Conservation (phyloP, 2,888 invertebrate genomes). For the Drosophila leonis region DNA sequence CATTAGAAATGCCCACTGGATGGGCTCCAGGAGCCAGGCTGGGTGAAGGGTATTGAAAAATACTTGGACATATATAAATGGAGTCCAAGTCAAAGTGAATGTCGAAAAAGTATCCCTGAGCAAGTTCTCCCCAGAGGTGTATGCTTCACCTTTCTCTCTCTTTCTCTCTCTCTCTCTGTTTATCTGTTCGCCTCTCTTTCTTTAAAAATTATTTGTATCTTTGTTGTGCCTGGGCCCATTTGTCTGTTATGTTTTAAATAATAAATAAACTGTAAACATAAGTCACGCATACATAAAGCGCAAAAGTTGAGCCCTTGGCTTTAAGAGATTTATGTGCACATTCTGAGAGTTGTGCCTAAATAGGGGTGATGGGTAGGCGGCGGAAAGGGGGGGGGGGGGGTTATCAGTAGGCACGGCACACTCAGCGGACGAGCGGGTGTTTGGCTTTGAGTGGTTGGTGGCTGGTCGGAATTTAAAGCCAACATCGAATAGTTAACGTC, state of each 20-base stretch:
- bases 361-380: background rate
- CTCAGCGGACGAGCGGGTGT: background rate
- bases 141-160: background rate
- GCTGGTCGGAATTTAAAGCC: constrained; percentile 35
- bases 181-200: background rate
- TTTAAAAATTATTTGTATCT: constrained; percentile 52
- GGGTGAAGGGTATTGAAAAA: constrained; percentile 38
- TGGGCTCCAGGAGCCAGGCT: background rate
- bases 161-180: background rate
- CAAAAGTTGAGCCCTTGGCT: constrained; percentile 71
- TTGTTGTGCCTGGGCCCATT: constrained; percentile 53
- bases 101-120: constrained; percentile 30
- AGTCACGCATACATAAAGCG: constrained; percentile 74
- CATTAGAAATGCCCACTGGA: constrained; percentile 49
- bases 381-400: background rate
- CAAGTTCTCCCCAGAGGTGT: constrained; percentile 28
- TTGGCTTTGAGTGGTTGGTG: constrained; percentile 10
- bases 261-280: constrained; percentile 80
- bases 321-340: constrained; percentile 65
- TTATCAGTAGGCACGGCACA: no score
- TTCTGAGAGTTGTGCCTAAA: constrained; percentile 22
- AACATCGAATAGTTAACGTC: constrained; percentile 34
- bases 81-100: constrained; percentile 50
- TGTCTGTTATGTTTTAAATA: constrained; percentile 76
- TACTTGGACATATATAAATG: constrained; percentile 63